Evolutionary conservation across 2,113 vertebrate genomes (phyloP).

Genomic region (Oryzias celebensis): DNA sequence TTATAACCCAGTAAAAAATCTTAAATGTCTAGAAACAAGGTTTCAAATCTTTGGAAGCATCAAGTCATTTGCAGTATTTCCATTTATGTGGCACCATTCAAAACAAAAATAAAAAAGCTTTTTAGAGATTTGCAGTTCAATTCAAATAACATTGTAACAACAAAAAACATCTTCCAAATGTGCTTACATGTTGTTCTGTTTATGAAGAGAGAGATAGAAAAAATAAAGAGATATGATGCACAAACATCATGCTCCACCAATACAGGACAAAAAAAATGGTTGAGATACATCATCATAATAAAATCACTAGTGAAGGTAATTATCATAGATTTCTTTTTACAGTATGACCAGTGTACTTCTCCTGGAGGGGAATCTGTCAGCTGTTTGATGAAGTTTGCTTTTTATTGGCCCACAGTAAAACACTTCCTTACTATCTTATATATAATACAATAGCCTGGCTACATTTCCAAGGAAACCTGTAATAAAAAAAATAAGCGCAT

Average conservation of each 20-base stretch:
- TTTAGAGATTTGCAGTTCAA: too few relatives aligned
- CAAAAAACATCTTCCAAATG: too few relatives aligned
- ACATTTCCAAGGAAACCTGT: constrained; percentile 64
- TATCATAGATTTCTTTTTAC: constrained; percentile 76
- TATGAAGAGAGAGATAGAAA: too few relatives aligned
- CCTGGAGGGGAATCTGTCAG: constrained; percentile 73
- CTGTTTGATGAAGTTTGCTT: constrained; percentile 68
- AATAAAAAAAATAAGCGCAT: constrained; percentile 70
- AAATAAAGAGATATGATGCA: too few relatives aligned
- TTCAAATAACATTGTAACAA: too few relatives aligned
- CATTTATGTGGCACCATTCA: too few relatives aligned
- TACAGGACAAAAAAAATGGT: constrained; percentile 30
- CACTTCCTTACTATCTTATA: constrained; percentile 52
- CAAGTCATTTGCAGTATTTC: too few relatives aligned
- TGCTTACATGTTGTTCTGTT: too few relatives aligned
- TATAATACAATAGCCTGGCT: constrained; percentile 63
- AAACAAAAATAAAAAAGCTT: too few relatives aligned
- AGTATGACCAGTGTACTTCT: constrained; percentile 69
- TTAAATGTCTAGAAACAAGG: too few relatives aligned
- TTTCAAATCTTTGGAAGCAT: too few relatives aligned
- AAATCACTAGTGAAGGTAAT: constrained; percentile 79
- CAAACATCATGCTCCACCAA: neutral
- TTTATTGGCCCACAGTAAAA: constrained; percentile 78
- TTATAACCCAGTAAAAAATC: too few relatives aligned
- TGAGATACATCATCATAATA: constrained; percentile 68